A percentile compares a stretch with the other conserved stretches of the same genome.
These are phyloP conservation scores for Laodelphax striatellus DNA, from an alignment of 1,140 invertebrate genomes.

Conservation along the genomic window DNA sequence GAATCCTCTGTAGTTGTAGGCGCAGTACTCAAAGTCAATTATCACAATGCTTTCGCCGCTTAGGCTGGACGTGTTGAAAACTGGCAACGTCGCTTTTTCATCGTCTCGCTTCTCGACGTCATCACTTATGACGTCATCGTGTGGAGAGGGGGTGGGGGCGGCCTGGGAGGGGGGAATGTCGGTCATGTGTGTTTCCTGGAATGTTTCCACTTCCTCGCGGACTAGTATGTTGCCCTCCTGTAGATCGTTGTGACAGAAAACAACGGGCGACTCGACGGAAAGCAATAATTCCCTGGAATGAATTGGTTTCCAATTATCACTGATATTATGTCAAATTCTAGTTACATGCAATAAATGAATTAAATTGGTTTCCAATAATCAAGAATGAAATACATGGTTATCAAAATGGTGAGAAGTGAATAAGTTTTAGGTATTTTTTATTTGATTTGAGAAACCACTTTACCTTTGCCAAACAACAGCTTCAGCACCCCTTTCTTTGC, in stretches of 20 bases:
- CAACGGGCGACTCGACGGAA: constrained; percentile 55
- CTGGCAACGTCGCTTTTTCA: background rate
- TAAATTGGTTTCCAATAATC: too few relatives aligned
- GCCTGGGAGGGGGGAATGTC: constrained; percentile 1
- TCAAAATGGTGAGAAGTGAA: too few relatives aligned
- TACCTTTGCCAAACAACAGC: too few relatives aligned
- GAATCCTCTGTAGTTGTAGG: constrained; percentile 86
- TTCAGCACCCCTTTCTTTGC: too few relatives aligned
- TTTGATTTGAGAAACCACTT: too few relatives aligned
- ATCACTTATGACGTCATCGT: background rate
- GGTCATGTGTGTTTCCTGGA: constrained; percentile 4
- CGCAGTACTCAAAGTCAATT: constrained; percentile 88
- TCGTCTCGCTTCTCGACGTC: background rate
- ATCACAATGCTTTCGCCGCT: constrained; percentile 44
- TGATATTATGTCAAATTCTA: background rate
- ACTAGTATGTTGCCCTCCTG: constrained; percentile 70
- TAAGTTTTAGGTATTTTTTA: too few relatives aligned
- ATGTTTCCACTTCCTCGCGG: background rate
- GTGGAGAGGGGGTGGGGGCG: too few relatives aligned
- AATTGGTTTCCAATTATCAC: background rate
- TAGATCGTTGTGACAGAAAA: constrained; percentile 95
- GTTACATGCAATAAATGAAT: too few relatives aligned
- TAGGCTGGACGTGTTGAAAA: background rate
- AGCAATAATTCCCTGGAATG: constrained; percentile 32
- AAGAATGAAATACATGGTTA: too few relatives aligned